phyloP scores from a whole-genome alignment of 2,888 invertebrate species.

The Lathronympha strigana region DNA sequence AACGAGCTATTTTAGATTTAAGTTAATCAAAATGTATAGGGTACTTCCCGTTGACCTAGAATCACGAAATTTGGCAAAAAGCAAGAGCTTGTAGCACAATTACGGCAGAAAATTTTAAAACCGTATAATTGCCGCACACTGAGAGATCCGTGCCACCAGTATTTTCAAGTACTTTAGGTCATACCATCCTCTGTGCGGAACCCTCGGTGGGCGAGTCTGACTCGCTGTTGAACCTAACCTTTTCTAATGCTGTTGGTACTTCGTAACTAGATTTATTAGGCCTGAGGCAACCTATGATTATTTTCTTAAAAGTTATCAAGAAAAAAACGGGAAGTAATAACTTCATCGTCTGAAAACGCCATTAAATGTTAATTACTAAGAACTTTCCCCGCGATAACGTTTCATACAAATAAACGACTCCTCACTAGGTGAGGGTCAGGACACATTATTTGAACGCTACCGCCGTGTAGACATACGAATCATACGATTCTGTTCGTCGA shows the following conservation, averaged over 20 bases:
- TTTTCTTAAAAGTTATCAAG: background rate
- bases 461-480: background rate
- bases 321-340: constrained; percentile 26
- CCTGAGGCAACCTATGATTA: background rate
- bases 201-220: too few species aligned
- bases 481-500: background rate
- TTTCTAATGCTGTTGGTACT: background rate
- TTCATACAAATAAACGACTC: constrained; percentile 40
- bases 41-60: too few species aligned
- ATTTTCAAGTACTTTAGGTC: too few species aligned
- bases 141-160: too few species aligned
- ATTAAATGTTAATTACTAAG: constrained; percentile 41
- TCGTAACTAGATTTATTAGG: constrained; percentile 4
- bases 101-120: too few species aligned
- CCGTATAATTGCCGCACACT: too few species aligned
- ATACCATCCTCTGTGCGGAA: too few species aligned
- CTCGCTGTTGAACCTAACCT: too few species aligned
- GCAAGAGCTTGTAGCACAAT: too few species aligned
- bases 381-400: constrained; percentile 37
- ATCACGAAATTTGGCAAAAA: too few species aligned
- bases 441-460: constrained; percentile 1
- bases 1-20: too few species aligned
- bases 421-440: constrained; percentile 10
- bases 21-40: too few species aligned
- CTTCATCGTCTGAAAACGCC: constrained; percentile 32